Base-by-base conservation (phyloP, 2,113 vertebrate genomes). In the Zosterops hypoxanthus region DNA sequence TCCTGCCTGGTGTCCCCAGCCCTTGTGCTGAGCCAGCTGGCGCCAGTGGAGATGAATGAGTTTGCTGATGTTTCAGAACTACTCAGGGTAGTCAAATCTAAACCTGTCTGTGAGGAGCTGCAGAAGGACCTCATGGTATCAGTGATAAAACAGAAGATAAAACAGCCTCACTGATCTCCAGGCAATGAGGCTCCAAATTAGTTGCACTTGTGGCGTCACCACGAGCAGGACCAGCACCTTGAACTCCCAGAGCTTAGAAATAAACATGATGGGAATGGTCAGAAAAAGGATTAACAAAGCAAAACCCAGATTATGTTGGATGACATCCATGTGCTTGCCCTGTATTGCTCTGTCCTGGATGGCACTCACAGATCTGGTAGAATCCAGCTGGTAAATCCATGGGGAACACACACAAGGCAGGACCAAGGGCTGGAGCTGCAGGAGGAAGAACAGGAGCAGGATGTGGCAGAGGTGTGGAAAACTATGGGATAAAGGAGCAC, bases 81-180 rank as follows among this genome's bases (percentile, higher is more conserved):
- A 11, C 61, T 39, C 57, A 12, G 57, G 61, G 25, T 2, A 90
- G 75, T 65, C 91, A 95, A 68, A 95, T 64, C 80, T 8, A 72
- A 82, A 86, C 88, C 88, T 57, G 88, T 41, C 86, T 69, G 73
- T 33, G 85, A 79, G 63, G 90, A 94, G 65, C 90, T 85, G 94
- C 85, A 76, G 56, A 28, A 82, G 82, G 75, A 82, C 75, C 70
- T 93, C 79, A 11, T 4, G 57, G 49, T 44, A 79, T 34, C 61
- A 49, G 80, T 1, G 79, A 95, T 92, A 24, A 82, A 90, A 25
- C 1, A 69, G 75, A 41, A 94, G 93, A 76, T 93, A 86, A 87
- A 85, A 16, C 12, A 85, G 56, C n/a, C 44, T 66, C 39, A 5
- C 61, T 64, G 7, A 39, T 49, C 49, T 39, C 23, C 10, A 50